Conservation (phyloP, 2,113 vertebrate species). For the Bos taurus region ARS-UCD2.0 NC_037337.1:52141001-52141500, state of each 20-base stretch:
- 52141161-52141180: neutral
- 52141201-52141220: neutral
- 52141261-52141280: neutral
- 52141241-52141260: neutral
- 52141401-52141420: neutral
- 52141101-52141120: neutral
- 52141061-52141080: neutral
- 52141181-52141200: neutral
- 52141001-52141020: neutral
- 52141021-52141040: neutral
- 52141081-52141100: neutral
- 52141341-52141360: neutral
- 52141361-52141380: neutral
- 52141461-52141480: neutral
- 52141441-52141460: neutral
- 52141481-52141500: neutral
- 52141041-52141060: neutral
- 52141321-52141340: neutral
- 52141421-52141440: neutral
- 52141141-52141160: neutral
- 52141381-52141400: neutral
- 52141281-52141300: neutral
- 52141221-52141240: neutral
- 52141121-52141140: neutral
- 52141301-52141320: neutral